Evolutionary conservation across 2,113 vertebrate genomes (phyloP).

Genomic region (Mystacornis crossleyi): DNA sequence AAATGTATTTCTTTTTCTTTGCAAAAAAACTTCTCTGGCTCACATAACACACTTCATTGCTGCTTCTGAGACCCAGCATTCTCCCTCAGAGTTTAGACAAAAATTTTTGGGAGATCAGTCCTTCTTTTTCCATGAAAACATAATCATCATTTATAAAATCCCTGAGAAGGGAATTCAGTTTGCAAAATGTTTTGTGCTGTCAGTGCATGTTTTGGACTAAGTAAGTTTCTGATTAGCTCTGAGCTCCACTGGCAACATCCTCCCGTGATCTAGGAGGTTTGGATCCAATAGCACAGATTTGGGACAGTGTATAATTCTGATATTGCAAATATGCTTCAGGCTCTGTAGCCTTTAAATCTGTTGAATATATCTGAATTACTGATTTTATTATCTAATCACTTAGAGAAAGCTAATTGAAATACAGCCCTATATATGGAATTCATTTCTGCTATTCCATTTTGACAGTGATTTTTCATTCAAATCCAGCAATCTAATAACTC

Average conservation of each 20-base stretch:
- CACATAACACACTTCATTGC: neutral
- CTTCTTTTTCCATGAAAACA: neutral
- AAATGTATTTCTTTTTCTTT: neutral
- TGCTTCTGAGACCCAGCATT: neutral
- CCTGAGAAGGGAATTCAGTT: neutral
- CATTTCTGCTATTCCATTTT: neutral
- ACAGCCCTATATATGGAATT: neutral
- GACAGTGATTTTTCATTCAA: neutral
- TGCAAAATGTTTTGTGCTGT: neutral
- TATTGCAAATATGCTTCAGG: neutral
- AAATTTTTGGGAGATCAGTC: neutral
- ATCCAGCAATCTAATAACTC: neutral
- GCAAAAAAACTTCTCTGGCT: neutral
- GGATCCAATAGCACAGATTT: neutral
- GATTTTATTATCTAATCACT: conserved; percentile 17
- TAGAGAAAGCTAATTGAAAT: conserved; percentile 4
- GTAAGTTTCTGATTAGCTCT: neutral
- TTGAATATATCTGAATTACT: neutral
- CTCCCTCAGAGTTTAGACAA: neutral
- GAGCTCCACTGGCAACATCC: neutral
- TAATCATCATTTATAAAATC: neutral
- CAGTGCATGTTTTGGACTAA: neutral
- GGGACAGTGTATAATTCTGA: neutral
- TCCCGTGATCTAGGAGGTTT: neutral
- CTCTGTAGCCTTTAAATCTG: neutral